These are phyloP conservation scores for Neodiprion pinetum DNA, from an alignment of 1,140 invertebrate species.

Conservation along the genomic window DNA sequence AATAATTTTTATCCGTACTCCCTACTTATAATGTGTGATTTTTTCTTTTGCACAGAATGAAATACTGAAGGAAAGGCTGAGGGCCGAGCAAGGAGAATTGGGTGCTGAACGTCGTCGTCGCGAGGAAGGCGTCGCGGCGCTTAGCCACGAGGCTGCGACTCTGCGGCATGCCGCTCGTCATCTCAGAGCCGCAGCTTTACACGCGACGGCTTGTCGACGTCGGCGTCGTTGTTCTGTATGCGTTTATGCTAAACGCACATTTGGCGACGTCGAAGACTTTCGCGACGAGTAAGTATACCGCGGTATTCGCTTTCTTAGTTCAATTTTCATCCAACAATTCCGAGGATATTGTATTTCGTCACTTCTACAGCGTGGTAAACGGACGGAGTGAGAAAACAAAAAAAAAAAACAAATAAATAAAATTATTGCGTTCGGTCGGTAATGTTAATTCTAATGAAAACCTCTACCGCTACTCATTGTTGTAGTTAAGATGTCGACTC, in stretches of 20 bases:
- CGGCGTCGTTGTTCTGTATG: slow-evolving; percentile 69
- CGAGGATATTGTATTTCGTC: background rate
- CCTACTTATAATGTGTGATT: background rate
- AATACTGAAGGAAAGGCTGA: slow-evolving; percentile 61
- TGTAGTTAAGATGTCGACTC: background rate
- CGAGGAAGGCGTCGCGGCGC: slow-evolving; percentile 53
- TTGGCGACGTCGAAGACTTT: slow-evolving; percentile 63
- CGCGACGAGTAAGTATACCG: slow-evolving; percentile 60
- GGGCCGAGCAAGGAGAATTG: slow-evolving; percentile 60
- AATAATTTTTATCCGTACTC: background rate
- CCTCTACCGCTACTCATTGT: background rate
- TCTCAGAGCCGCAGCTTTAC: slow-evolving; percentile 51
- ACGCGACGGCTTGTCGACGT: slow-evolving; percentile 55
- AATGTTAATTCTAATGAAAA: too few relatives aligned
- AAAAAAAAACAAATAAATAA: background rate
- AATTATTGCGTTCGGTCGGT: too few relatives aligned
- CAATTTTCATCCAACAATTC: background rate
- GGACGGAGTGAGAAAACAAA: background rate
- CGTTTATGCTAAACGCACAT: slow-evolving; percentile 67
- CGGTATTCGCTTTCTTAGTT: background rate
- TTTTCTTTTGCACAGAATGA: slow-evolving; percentile 58
- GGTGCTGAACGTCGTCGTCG: slow-evolving; percentile 50
- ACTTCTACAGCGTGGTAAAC: background rate
- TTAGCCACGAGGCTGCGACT: slow-evolving; percentile 49
- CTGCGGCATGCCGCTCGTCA: slow-evolving; percentile 54